A percentile compares a stretch with the other conserved stretches of the same genome.
phyloP scores from a whole-genome alignment of 2,888 invertebrate genomes.

The Acheta domesticus region DNA sequence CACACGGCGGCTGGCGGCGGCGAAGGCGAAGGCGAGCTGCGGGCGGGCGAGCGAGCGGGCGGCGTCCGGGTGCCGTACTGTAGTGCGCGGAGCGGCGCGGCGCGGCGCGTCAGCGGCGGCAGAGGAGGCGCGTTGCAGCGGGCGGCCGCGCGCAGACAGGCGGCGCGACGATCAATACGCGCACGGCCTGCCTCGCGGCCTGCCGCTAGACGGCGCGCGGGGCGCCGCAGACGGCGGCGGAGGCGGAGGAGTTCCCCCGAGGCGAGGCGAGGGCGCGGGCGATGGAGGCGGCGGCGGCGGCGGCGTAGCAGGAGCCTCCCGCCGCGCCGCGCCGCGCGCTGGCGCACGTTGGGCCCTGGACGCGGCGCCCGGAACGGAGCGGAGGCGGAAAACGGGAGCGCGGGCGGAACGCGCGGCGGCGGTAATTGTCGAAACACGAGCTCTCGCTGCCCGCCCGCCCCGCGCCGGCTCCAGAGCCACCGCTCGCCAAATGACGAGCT shows the following conservation, averaged over 20 bases:
- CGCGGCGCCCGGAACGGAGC: too few species aligned
- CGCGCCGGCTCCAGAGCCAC: too few species aligned
- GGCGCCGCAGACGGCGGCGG: background rate
- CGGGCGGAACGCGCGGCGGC: too few species aligned
- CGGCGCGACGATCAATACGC: background rate
- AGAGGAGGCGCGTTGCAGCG: background rate
- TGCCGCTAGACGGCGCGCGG: background rate
- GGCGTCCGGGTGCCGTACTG: background rate
- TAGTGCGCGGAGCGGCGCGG: background rate
- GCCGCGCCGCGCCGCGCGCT: background rate
- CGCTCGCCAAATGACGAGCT: too few species aligned
- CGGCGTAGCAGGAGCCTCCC: background rate
- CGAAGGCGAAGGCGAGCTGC: background rate
- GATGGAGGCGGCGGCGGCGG: background rate
- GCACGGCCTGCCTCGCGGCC: background rate
- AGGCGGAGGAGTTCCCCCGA: background rate
- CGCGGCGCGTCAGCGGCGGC: background rate
- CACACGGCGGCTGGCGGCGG: background rate
- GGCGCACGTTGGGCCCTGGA: too few species aligned
- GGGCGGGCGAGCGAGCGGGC: conserved; percentile 12
- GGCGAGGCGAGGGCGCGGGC: background rate
- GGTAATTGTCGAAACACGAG: too few species aligned
- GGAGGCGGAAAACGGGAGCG: too few species aligned
- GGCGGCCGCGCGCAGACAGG: background rate
- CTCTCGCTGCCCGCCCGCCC: too few species aligned